Evolutionary conservation across 2,888 invertebrate genomes (phyloP), one percentile per base, ranked within the genome.

Genomic region (Hydrotaea diabolus): DNA sequence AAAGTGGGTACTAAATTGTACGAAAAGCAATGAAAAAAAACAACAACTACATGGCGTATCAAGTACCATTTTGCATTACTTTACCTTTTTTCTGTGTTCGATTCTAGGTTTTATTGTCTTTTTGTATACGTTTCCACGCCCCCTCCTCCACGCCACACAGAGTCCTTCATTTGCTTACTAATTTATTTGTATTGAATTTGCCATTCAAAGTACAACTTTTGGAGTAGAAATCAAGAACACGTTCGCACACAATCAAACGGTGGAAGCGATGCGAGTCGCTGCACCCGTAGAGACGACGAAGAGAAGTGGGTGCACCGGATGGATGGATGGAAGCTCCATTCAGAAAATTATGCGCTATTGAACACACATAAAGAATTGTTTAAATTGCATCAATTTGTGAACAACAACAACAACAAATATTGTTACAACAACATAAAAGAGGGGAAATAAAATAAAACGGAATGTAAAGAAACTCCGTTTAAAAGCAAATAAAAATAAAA

Each of bases 311-410:
- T 64, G 57, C 4, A 21, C 4, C 31, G 57, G 43, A 26, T 23
- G 23, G 59, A 59, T 23, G 31, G 59, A 59, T 59, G 59, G 23
- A 59, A 36, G 39, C 17, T 46, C 13, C 9, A 69, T 15, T 21
- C 13, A 23, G 69, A 71, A 74, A 85, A 85, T 85, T 85, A 85
- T 85, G 82, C 85, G 73, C 85, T 80, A 85, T 85, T 85, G 85
- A 82, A 77, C 82, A 79, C 77, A 79, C 74, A 82, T n/a, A 82
- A 80, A 39, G 55, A 75, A 80, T 82, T 82, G 82, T 74, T 80
- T 82, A 82, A 82, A 85, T 85, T 85, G 85, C 85, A 85, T 85
- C 85, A 85, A 85, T 85, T 85, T 85, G 85, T 82, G 82, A 82
- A 72, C 64, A 80, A 59, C 43, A 46, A 59, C 36, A 73, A 21